These are phyloP conservation scores for Neolamprologus ventralis DNA, from an alignment of 2,113 vertebrate genomes.

Conservation along the genomic window DNA sequence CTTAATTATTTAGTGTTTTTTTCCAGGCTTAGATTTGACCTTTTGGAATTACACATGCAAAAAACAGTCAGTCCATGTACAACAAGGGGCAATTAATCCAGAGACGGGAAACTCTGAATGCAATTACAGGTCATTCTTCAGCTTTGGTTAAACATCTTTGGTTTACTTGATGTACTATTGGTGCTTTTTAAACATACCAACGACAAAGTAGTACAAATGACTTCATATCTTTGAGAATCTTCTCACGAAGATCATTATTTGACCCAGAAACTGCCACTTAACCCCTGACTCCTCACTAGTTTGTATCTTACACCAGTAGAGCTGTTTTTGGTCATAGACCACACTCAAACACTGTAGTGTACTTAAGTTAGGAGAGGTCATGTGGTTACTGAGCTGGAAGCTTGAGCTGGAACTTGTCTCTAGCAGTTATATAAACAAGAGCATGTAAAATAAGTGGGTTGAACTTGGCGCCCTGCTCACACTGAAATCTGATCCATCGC, in stretches of 20 bases:
- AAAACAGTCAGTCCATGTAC: not conserved
- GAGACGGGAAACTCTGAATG: not conserved
- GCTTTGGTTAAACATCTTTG: not conserved
- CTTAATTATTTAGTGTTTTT: not conserved
- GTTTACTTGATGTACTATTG: not conserved
- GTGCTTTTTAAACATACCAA: not conserved
- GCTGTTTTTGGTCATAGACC: accelerated
- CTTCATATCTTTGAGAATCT: not conserved
- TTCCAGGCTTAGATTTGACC: not conserved
- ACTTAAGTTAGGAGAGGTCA: not conserved
- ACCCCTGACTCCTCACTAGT: not conserved
- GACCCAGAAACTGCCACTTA: not conserved
- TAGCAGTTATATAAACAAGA: not conserved
- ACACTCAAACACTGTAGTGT: not conserved
- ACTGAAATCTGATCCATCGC: not conserved
- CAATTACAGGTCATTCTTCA: not conserved
- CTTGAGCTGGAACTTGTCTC: not conserved
- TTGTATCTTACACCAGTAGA: not conserved
- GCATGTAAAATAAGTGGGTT: not conserved
- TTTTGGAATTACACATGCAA: not conserved
- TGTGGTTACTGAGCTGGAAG: accelerated
- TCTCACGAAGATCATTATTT: not conserved
- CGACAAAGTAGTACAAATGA: not conserved
- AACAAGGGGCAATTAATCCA: not conserved
- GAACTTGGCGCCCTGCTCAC: not conserved